These are phyloP conservation scores for Luffia ferchaultella DNA, from an alignment of 2,888 invertebrate genomes.

Conservation along the genomic window DNA sequence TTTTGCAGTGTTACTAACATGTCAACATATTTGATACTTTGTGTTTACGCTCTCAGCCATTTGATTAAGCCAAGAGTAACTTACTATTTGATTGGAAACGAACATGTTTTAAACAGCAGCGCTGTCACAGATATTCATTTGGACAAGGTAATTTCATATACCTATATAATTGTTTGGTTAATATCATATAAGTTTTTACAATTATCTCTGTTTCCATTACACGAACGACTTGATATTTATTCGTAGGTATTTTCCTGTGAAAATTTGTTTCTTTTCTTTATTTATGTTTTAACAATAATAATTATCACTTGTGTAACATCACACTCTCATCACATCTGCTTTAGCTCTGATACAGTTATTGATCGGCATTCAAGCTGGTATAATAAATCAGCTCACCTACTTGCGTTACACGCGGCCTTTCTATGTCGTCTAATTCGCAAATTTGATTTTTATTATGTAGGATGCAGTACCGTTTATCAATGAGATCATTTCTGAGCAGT, in stretches of 20 bases:
- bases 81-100: constrained; percentile 47
- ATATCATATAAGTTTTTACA: neutral
- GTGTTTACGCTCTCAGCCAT: constrained; percentile 58
- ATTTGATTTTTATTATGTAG: too few relatives aligned
- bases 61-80: constrained; percentile 57
- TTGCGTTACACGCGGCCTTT: too few relatives aligned
- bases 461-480: too few relatives aligned
- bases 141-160: constrained; percentile 36
- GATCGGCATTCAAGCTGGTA: too few relatives aligned
- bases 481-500: too few relatives aligned
- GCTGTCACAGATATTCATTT: constrained; percentile 47
- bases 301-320: too few relatives aligned
- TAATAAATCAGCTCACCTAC: too few relatives aligned
- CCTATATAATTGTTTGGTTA: neutral
- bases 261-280: neutral
- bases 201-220: neutral
- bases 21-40: constrained; percentile 53
- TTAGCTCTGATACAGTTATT: too few relatives aligned
- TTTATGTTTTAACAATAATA: neutral
- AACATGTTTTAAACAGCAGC: constrained; percentile 39
- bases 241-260: neutral
- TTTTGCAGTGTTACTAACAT: constrained; percentile 61
- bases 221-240: neutral
- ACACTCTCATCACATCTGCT: too few relatives aligned
- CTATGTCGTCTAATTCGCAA: too few relatives aligned